Percentiles rank a stretch among this genome's conserved stretches.
phyloP scores from a whole-genome alignment of 2,797 vertebrate species.

The Mallotus villosus region DNA sequence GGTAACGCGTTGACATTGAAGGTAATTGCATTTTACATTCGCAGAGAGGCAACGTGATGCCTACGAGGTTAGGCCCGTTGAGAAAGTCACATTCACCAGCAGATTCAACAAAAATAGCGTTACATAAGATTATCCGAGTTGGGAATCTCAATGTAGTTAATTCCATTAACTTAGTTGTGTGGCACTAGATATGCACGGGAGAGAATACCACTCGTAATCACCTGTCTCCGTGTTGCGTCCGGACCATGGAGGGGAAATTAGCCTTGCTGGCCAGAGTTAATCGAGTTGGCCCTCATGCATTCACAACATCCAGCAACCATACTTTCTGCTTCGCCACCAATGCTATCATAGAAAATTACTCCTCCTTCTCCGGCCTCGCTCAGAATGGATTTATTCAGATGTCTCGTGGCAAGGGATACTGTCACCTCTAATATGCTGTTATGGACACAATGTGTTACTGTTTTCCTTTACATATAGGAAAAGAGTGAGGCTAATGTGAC shows the following conservation, averaged over 20 bases:
- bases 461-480: conserved; percentile 60
- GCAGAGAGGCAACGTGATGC: too few species aligned
- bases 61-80: neutral
- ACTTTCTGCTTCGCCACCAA: conserved; percentile 45
- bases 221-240: conserved; percentile 14
- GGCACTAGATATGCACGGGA: neutral
- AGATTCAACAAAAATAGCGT: neutral
- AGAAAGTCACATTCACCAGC: neutral
- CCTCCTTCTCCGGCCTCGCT: conserved; percentile 14
- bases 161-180: conserved; percentile 7
- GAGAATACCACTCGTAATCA: conserved; percentile 12
- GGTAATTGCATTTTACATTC: too few species aligned
- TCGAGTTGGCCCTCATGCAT: conserved; percentile 51
- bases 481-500: conserved; percentile 62
- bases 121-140: neutral
- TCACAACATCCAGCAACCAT: conserved; percentile 36
- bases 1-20: too few species aligned
- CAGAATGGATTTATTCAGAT: conserved; percentile 60
- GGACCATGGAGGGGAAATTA: conserved; percentile 39
- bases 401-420: conserved; percentile 48
- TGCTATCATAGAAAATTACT: conserved; percentile 46
- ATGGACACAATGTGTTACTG: conserved; percentile 58
- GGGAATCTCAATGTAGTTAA: neutral
- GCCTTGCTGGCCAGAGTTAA: conserved; percentile 48
- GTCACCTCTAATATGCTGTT: conserved; percentile 62